These are phyloP conservation scores for Drosophila kepulauana DNA, from an alignment of 1,140 invertebrate species.

Conservation along the genomic window DNA sequence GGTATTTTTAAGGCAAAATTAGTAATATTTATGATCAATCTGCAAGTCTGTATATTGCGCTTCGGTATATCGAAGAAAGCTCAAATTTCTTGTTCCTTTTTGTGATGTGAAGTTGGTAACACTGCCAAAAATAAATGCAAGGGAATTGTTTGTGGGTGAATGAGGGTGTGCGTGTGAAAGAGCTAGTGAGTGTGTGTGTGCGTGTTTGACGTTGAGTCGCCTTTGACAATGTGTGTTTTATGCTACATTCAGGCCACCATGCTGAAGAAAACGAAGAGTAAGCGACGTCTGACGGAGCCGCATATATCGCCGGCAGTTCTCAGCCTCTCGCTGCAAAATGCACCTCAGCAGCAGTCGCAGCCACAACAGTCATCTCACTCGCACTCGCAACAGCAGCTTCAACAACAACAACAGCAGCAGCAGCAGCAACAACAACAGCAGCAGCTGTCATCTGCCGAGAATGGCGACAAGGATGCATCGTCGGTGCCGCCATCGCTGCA, in stretches of 20 bases:
- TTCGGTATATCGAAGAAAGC: slow-evolving; percentile 20
- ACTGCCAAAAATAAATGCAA: neutral
- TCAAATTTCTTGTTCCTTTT: neutral
- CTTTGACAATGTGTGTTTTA: slow-evolving; percentile 77
- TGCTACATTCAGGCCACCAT: slow-evolving; percentile 87
- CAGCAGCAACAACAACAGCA: slow-evolving; percentile 52
- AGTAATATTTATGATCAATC: neutral
- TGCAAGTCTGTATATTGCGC: neutral
- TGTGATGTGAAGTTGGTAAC: slow-evolving; percentile 1
- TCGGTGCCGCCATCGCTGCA: slow-evolving; percentile 46
- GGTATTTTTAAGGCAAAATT: neutral
- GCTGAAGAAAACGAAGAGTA: slow-evolving; percentile 96
- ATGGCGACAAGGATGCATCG: slow-evolving; percentile 76
- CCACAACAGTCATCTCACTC: slow-evolving; percentile 38
- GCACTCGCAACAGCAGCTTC: slow-evolving; percentile 59
- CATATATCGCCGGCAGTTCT: slow-evolving; percentile 89
- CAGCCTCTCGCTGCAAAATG: slow-evolving; percentile 84
- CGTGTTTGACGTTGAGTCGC: slow-evolving; percentile 58
- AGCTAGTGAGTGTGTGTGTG: slow-evolving; percentile 55
- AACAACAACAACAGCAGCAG: slow-evolving; percentile 33
- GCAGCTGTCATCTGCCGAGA: slow-evolving; percentile 69
- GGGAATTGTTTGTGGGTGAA: slow-evolving; percentile 15
- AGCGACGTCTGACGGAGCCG: slow-evolving; percentile 94
- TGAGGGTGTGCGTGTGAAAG: slow-evolving; percentile 48
- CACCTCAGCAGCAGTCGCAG: slow-evolving; percentile 71